A percentile compares a stretch with the other conserved stretches of the same genome.
phyloP scores from a whole-genome alignment of 2,113 vertebrate species.

The Strix uralensis region DNA sequence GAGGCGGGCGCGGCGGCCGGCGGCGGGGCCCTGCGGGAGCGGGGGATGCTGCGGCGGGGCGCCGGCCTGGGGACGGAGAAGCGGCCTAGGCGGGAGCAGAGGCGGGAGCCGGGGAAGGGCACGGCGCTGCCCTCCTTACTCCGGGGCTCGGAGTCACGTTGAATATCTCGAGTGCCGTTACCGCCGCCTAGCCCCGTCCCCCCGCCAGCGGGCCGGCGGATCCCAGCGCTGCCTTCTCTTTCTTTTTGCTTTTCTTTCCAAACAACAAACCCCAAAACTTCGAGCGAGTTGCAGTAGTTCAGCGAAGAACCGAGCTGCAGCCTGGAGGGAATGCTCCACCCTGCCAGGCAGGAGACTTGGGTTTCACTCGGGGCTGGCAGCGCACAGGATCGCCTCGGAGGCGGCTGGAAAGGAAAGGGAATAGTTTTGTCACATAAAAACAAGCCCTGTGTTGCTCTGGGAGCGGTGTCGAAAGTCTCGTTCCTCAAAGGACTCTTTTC shows the following conservation, averaged over 20 bases:
- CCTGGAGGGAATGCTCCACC: slow-evolving; percentile 26
- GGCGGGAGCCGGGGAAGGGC: background rate
- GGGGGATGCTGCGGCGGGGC: background rate
- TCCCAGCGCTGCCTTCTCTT: background rate
- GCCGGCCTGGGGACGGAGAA: background rate
- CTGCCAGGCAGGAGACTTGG: slow-evolving; percentile 25
- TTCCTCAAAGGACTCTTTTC: background rate
- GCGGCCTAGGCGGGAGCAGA: slow-evolving; percentile 18
- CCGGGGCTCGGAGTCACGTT: background rate
- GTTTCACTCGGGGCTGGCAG: slow-evolving; percentile 37
- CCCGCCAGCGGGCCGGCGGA: background rate
- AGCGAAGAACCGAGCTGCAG: background rate
- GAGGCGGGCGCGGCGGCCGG: background rate
- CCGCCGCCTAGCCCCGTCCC: background rate
- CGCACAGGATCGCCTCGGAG: background rate
- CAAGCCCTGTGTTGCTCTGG: background rate
- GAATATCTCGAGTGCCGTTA: background rate
- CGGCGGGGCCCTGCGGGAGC: background rate
- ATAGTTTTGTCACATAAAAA: slow-evolving; percentile 16
- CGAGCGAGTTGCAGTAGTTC: background rate
- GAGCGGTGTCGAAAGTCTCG: background rate
- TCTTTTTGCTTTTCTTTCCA: no score
- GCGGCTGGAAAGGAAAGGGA: background rate
- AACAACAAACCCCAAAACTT: background rate
- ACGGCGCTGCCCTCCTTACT: background rate